Percentiles rank a stretch among this genome's conserved stretches.
phyloP scores from a whole-genome alignment of 2,113 vertebrate species.

The Elaphurus davidianus region DNA sequence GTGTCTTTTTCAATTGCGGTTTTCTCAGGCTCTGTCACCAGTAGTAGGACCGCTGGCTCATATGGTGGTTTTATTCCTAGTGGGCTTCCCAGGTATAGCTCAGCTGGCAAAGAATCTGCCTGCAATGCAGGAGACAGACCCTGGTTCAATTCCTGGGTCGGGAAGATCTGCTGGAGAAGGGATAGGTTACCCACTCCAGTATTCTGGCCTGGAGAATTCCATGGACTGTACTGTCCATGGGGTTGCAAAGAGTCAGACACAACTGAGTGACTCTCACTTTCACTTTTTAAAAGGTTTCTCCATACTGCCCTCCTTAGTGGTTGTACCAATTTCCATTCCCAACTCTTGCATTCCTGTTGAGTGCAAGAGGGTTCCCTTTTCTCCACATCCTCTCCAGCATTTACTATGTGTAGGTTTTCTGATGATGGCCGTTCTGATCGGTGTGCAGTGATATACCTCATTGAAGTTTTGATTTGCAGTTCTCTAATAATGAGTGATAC shows the following conservation, averaged over 20 bases:
- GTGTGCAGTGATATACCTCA: background rate
- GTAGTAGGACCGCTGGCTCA: background rate
- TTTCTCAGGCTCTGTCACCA: background rate
- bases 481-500: background rate
- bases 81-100: background rate
- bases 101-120: background rate
- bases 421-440: background rate
- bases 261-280: background rate
- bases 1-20: background rate
- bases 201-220: background rate
- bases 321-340: background rate
- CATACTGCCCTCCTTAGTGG: background rate
- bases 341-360: background rate
- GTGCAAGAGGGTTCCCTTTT: background rate
- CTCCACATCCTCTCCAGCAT: background rate
- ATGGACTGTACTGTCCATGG: background rate
- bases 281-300: background rate
- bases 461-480: background rate
- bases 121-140: background rate
- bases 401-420: background rate
- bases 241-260: background rate
- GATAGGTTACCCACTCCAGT: background rate
- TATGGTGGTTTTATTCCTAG: background rate
- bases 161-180: background rate
- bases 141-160: rapidly evolving